Evolutionary conservation across 2,113 vertebrate species (phyloP).

Genomic region (Amphilophus citrinellus): DNA sequence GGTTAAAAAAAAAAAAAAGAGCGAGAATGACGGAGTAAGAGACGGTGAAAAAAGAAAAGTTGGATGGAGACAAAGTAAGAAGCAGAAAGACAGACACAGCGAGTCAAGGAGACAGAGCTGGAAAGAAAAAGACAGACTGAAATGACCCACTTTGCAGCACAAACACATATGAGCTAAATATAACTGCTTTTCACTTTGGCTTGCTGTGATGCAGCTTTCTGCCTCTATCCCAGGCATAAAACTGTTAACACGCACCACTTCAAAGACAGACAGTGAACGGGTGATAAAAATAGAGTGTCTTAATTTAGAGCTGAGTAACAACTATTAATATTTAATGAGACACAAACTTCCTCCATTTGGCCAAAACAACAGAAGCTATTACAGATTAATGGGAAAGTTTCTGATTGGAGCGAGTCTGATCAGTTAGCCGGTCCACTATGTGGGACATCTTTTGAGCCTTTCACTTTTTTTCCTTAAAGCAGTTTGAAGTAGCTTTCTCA

Average conservation of each 20-base stretch:
- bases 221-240: constrained; percentile 32
- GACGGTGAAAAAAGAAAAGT: background rate
- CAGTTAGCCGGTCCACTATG: background rate
- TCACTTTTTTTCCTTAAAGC: background rate
- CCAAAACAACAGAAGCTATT: background rate
- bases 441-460: background rate
- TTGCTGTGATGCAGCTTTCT: constrained; percentile 29
- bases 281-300: constrained; percentile 65
- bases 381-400: constrained; percentile 14
- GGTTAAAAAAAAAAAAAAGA: background rate
- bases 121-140: constrained; percentile 26
- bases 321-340: constrained; percentile 72
- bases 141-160: constrained; percentile 70
- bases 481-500: background rate
- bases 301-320: constrained; percentile 54
- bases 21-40: background rate
- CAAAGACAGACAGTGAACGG: constrained; percentile 56
- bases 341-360: constrained; percentile 26
- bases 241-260: constrained; percentile 49
- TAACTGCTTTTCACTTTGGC: constrained; percentile 52
- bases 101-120: constrained; percentile 39
- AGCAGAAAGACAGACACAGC: constrained; percentile 25
- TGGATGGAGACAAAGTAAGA: constrained; percentile 22
- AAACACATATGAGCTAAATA: constrained; percentile 61
- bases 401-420: background rate